These are phyloP conservation scores for Pseudochromis fuscus DNA, from an alignment of 2,797 vertebrate species.

Conservation along the genomic window DNA sequence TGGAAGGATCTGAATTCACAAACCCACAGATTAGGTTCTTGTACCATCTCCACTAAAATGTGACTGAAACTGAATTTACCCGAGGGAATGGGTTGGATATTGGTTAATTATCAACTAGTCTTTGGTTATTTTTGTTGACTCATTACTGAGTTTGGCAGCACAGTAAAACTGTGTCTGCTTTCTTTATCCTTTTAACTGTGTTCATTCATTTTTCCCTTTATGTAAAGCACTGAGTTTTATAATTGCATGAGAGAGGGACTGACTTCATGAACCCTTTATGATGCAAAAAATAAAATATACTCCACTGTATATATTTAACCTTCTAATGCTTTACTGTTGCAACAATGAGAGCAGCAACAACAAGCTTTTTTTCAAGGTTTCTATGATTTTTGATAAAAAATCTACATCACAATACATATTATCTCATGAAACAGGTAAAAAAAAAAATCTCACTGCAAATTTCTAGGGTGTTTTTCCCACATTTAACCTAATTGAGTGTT, in stretches of 20 bases:
- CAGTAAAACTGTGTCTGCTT: too few relatives aligned
- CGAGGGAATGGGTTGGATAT: not conserved
- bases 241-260: not conserved
- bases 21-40: not conserved
- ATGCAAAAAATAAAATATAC: not conserved
- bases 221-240: not conserved
- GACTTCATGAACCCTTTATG: not conserved
- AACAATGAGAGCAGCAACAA: not conserved
- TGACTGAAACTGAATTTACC: not conserved
- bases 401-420: slow-evolving; percentile 20
- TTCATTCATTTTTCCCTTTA: not conserved
- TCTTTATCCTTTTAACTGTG: not conserved
- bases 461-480: slow-evolving; percentile 41
- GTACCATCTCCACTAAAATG: not conserved
- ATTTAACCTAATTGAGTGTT: slow-evolving; percentile 58
- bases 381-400: slow-evolving; percentile 16
- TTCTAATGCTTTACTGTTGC: too few relatives aligned
- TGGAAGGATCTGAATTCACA: slow-evolving; percentile 9
- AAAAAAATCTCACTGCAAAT: slow-evolving; percentile 10
- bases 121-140: too few relatives aligned
- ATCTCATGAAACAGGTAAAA: slow-evolving; percentile 12
- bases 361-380: not conserved
- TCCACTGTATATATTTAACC: too few relatives aligned
- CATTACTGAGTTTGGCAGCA: not conserved
- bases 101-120: not conserved